Conservation (phyloP, 2,113 vertebrate species). For the Piaya cayana region DNA sequence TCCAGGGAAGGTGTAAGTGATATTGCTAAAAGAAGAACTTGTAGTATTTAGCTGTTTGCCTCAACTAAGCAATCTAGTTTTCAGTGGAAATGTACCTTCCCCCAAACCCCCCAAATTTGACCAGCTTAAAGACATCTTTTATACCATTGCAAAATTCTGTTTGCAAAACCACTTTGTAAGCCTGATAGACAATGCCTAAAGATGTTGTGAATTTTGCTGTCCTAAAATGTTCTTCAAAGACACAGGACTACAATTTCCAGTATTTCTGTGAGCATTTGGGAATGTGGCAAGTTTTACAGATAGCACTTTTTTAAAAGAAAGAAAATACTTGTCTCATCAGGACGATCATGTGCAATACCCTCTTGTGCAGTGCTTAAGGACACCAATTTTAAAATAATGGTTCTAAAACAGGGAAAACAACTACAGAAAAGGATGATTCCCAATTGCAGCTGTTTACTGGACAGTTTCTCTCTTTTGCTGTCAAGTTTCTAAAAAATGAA, state of each 20-base stretch:
- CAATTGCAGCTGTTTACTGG: neutral
- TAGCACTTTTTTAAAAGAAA: neutral
- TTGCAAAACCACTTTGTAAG: neutral
- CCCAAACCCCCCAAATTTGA: too few relatives aligned
- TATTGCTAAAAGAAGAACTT: neutral
- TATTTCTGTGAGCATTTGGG: neutral
- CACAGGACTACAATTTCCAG: neutral
- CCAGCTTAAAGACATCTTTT: neutral
- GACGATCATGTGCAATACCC: neutral
- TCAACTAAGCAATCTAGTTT: neutral
- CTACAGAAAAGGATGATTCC: neutral
- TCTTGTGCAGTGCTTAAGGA: neutral
- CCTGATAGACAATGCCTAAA: neutral
- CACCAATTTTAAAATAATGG: neutral
- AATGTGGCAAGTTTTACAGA: neutral
- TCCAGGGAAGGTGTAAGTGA: neutral
- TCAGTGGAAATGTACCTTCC: neutral
- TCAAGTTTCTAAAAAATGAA: neutral
- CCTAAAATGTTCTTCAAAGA: neutral
- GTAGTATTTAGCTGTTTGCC: neutral
- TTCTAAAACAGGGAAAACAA: neutral
- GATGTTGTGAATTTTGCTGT: neutral
- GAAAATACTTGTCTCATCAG: neutral
- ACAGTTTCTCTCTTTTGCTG: neutral
- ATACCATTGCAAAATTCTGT: neutral